Percentiles rank a stretch among this genome's conserved stretches.
Conservation (phyloP, 2,797 vertebrate genomes). For the Jordanella pulchra region DNA sequence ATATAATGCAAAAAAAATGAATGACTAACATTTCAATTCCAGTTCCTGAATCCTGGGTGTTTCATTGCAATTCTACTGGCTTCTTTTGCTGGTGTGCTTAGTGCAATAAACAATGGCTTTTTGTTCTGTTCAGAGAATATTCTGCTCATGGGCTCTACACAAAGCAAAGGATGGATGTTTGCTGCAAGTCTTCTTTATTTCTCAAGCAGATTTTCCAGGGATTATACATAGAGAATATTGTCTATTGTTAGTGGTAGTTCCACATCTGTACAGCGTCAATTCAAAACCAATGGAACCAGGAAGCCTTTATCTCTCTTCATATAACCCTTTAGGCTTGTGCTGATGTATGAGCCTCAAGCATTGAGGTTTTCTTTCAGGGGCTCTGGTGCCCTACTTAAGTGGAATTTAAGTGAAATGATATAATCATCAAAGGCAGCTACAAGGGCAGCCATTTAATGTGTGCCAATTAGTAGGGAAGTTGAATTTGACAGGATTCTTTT, state of each 20-base stretch:
- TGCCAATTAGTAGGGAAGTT: too few relatives aligned
- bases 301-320: constrained; percentile 67
- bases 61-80: constrained; percentile 54
- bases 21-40: constrained; percentile 77
- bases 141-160: constrained; percentile 65
- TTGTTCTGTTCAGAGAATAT: constrained; percentile 65
- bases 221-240: constrained; percentile 73
- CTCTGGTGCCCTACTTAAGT: constrained; percentile 34
- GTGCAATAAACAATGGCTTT: constrained; percentile 68
- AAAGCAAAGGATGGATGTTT: constrained; percentile 62
- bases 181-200: constrained; percentile 58
- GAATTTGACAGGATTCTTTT: too few relatives aligned
- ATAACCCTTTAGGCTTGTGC: constrained; percentile 63
- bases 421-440: constrained; percentile 34
- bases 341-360: constrained; percentile 41
- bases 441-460: constrained; percentile 22
- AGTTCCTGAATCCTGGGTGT: constrained; percentile 54
- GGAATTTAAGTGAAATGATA: constrained; percentile 34
- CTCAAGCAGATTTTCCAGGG: constrained; percentile 71
- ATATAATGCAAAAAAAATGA: constrained; percentile 54
- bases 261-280: constrained; percentile 63
- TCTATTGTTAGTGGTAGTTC: constrained; percentile 61
- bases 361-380: constrained; percentile 67
- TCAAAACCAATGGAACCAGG: constrained; percentile 55
- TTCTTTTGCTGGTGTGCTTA: constrained; percentile 66